Base-by-base conservation (phyloP, 1,140 invertebrate species). In the Colletes gigas region DNA sequence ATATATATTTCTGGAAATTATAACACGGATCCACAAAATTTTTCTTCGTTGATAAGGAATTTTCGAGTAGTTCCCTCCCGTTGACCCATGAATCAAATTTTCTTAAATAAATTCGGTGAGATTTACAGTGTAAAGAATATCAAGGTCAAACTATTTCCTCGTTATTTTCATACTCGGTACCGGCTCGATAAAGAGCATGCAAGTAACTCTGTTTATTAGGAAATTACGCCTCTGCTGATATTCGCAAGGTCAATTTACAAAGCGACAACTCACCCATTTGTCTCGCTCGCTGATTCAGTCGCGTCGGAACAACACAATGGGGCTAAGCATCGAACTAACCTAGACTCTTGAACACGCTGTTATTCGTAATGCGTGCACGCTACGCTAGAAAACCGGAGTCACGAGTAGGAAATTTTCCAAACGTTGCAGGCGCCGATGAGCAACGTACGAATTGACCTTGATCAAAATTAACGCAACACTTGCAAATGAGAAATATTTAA, bases 321-420 rank as follows among this genome's bases (percentile, higher is more conserved):
- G 72, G 78, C 54, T 62, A 74, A 80, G 63, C 78, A 75, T 75
- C 57, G 50, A 14, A 65, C 78, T 74, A 80, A 80, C 70, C 70
- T 80, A 74, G 71, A 57, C 71, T 80, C 54, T 79, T 30, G n/a
- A 9, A 39, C 71, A 75, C 62, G 62, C 78, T 80, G 78, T 66
- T 66, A 80, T 19, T 67, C 71, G 44, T 75, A 7, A 67, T 30
- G 63, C 72, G 44, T 75, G 63, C 30, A 60, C 44, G 44, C 47
- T 67, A 54, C 17, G 8, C 6, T 14, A 44, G 19, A 50, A 14
- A 59, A 67, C 7, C n/a, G 9, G 50, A 4, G 59, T 60, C n/a
- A 14, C 8, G 3, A 14, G n/a, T 15, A 14, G 12, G 8, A 44
- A 14, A 52, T 41, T 41, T n/a, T n/a, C 6, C 0, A n/a, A 50